Percentiles rank a stretch among this genome's conserved stretches.
phyloP scores from a whole-genome alignment of 2,888 invertebrate genomes.

The Carabus problematicus region DNA sequence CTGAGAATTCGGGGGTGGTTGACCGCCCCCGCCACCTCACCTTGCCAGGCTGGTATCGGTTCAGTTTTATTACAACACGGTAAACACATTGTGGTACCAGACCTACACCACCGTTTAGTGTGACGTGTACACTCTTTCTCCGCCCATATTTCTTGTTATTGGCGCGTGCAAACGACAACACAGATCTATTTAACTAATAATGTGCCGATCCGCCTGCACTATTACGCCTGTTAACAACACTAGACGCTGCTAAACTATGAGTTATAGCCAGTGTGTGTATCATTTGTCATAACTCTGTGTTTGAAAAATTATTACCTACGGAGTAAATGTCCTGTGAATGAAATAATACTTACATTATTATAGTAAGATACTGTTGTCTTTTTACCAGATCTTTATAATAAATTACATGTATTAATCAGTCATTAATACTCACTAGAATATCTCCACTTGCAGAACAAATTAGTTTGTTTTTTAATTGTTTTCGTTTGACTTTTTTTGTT shows the following conservation, averaged over 20 bases:
- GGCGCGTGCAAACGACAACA: conserved; percentile 34
- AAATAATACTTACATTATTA: conserved; percentile 13
- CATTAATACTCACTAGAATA: not conserved
- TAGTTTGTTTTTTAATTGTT: no score
- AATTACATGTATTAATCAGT: no score
- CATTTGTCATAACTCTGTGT: no score
- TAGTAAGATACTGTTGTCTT: not conserved
- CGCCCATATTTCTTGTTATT: conserved; percentile 31
- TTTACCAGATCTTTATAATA: not conserved
- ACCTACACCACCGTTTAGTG: conserved; percentile 7
- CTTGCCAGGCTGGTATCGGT: not conserved
- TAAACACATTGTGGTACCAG: conserved; percentile 5
- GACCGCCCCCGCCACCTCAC: conserved; percentile 14
- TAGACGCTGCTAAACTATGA: no score
- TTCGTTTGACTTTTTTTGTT: no score
- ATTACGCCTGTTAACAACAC: no score
- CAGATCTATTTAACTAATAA: conserved; percentile 41
- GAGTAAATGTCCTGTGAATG: conserved; percentile 5
- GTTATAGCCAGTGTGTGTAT: no score
- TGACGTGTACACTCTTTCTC: conserved; percentile 26
- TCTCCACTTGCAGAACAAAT: no score
- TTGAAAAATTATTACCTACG: no score
- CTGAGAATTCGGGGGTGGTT: conserved; percentile 6
- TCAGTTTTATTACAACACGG: not conserved
- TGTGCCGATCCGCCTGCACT: conserved; percentile 12